Base-by-base conservation (phyloP, 2,113 vertebrate genomes). In the Otolemur garnettii region DNA sequence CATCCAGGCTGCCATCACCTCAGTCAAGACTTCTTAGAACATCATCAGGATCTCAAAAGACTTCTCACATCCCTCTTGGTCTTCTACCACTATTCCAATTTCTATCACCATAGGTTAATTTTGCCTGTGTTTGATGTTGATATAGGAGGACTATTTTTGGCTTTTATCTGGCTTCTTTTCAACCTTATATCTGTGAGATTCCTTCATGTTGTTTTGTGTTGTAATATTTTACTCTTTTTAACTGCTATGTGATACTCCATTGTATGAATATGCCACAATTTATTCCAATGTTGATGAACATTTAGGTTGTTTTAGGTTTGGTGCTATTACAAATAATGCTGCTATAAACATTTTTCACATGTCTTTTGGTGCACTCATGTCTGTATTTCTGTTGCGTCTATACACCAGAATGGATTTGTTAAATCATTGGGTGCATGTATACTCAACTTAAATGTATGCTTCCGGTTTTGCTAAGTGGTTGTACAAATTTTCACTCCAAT, bases 401-500 rank as follows among this genome's bases (percentile, higher is more conserved):
- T 55, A 30, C 57, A 83, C 30, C 72, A 33, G 17, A 78, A 81
- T 7, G 45, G 38, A 69, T 57, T 50, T 90, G 33, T 85, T 69
- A 85, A 35, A 9, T 83, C 26, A 66, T 9, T 91, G 45, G 5
- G 19, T 38, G 88, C 30, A 80, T 11, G 59, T 69, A 85, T 84
- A 82, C 95, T 91, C 77, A 57, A 81, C 53, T 57, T 93, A 50
- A 94, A 90, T 69, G 60, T 64, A 77, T 60, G 87, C 22, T 93
- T 22, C 19, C 57, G 38, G n/a, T 59, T 94, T 81, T 88, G 33
- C 60, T 93, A 97, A 93, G 33, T 79, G 21, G 4, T 64, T 80
- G 30, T 45, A 91, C 59, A 30, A 91, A 74, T 72, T 93, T 57
- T 66, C 33, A 96, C 64, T 89, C 35, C 35, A 93, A n/a, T 71